These are phyloP conservation scores for Gambusia affinis DNA, from an alignment of 2,113 vertebrate species.

Conservation along the genomic window DNA sequence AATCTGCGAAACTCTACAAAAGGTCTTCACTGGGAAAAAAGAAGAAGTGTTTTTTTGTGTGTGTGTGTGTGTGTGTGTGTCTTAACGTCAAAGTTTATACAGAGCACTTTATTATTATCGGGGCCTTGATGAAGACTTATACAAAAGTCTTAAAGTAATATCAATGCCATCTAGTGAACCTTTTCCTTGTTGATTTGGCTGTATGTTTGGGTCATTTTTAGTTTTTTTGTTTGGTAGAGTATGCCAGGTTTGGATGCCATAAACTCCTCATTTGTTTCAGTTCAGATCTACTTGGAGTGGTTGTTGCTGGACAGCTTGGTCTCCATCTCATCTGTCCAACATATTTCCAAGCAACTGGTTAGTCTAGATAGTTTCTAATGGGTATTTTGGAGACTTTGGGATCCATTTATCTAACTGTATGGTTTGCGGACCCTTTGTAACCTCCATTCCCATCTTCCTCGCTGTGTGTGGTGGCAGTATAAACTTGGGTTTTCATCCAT, in stretches of 20 bases:
- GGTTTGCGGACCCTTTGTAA: neutral
- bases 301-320: neutral
- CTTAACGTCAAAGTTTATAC: neutral
- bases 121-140: neutral
- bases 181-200: neutral
- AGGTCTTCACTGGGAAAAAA: neutral
- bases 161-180: neutral
- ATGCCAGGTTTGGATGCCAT: neutral
- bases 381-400: neutral
- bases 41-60: neutral
- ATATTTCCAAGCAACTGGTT: neutral
- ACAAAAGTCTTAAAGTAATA: neutral
- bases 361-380: neutral
- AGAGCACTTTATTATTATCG: neutral
- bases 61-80: no score
- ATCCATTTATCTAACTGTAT: neutral
- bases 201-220: no score
- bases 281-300: neutral
- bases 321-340: no score
- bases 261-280: neutral
- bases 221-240: neutral
- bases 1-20: slow-evolving; percentile 34
- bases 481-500: neutral
- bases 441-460: neutral
- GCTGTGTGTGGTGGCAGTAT: neutral